A percentile compares a stretch with the other conserved stretches of the same genome.
Evolutionary conservation across 2,797 vertebrate species (phyloP).

Genomic region (Trichosurus vulpecula): DNA sequence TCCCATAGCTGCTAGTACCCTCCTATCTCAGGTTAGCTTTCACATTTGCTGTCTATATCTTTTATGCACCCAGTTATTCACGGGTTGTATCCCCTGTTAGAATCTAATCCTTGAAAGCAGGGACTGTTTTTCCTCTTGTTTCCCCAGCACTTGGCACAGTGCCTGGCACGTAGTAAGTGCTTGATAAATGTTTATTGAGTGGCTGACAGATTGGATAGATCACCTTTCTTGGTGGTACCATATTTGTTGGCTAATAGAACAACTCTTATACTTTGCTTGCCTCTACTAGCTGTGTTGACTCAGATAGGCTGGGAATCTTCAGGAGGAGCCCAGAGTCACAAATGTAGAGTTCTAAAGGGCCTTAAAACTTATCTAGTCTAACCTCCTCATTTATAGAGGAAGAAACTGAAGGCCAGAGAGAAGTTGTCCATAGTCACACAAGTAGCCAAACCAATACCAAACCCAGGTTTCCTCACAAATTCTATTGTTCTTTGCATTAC

Average conservation of each 20-base stretch:
- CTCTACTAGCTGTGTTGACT: background rate
- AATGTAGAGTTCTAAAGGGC: background rate
- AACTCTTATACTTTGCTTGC: background rate
- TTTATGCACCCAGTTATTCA: background rate
- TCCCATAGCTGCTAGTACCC: background rate
- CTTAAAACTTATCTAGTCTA: background rate
- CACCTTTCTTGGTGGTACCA: background rate
- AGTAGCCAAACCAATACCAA: background rate
- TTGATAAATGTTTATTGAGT: background rate
- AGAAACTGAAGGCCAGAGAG: background rate
- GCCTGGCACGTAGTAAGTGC: background rate
- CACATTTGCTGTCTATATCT: background rate
- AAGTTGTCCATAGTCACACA: background rate
- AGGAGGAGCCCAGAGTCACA: background rate
- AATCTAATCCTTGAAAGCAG: background rate
- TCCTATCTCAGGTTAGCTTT: background rate
- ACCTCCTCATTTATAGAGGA: background rate
- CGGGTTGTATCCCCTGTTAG: background rate
- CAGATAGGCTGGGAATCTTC: background rate
- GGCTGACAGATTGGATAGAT: background rate
- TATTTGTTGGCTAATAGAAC: conserved; percentile 21
- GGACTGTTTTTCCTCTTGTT: background rate
- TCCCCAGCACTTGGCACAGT: background rate
- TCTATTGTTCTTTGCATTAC: background rate
- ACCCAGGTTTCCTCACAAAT: background rate